Evolutionary conservation across 1,140 invertebrate genomes (phyloP), one percentile per base, ranked within the genome.

Genomic region (Polypedilum pembai): DNA sequence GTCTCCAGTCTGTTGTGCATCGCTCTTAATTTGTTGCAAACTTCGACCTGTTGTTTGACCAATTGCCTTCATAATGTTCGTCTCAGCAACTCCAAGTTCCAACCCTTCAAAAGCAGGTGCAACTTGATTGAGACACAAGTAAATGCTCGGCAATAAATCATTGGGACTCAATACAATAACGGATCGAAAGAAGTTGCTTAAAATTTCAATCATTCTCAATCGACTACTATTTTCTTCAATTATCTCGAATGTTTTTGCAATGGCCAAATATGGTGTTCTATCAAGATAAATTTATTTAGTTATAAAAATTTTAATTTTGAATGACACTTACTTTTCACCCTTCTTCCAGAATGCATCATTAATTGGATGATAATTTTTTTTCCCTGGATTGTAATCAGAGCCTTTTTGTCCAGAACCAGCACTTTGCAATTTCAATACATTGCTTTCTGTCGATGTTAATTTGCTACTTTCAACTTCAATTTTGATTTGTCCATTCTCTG

Each of bases 61-160:
- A 73, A 99, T 91, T 0, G 96, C 94, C 85, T 98, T 98, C 87
- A 96, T 95, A 7, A 99, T 83, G 74, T 93, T 91, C 0, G 89
- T 93, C 79, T 99, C 97, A 4, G 98, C 98, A 73, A 99, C 89
- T 8, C 98, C 97, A 18, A 96, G 83, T 81, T 96, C 94, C 18
- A 95, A 78, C 56, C 87, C 92, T 84, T 96, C 92, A 83, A 98
- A 98, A 1, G 95, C 93, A 0, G 98, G 97, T 3, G 93, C 96
- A 65, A 99, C 82, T 82, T 96, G 92, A 85, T 99, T 99, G 0
- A 99, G 85, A 82, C 95, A 98, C 41, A 99, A 83, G 82, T 99
- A 99, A 15, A 99, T 87, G 80, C 93, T 95, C 0, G 91, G 87
- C 65, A 98, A 76, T 12, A 99, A 83, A 83, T 99, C 97, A 72